Evolutionary conservation across 1,140 invertebrate genomes (phyloP), one percentile per base, ranked within the genome.

Genomic region (Leptoteleia sp.): DNA sequence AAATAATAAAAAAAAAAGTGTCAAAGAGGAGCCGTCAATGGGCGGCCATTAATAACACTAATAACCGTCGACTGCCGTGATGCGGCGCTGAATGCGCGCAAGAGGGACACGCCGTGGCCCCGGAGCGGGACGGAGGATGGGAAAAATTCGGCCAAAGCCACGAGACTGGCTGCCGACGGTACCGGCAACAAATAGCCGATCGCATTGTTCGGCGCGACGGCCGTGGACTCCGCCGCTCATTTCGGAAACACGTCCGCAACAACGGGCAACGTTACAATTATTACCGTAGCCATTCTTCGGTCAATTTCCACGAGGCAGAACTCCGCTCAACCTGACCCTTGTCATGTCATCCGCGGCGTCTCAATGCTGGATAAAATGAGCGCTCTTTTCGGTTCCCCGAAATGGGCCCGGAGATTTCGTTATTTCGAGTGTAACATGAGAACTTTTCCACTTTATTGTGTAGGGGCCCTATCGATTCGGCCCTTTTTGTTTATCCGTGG

Each of bases 171-270:
- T 5, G 19, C 19, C 19, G 19, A 2, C 85, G 87, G 87, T n/a
- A n/a, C n/a, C 72, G 38, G 55, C 87, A 88, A 89, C 87, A 89
- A 88, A 89, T 89, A 88, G 85, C 88, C 82, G 80, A 87, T 76
- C 57, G 31, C 71, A 87, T 89, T 89, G 87, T 89, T 52, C 54
- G 50, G 38, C 59, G 71, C 82, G 82, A 85, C 85, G 82, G n/a
- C n/a, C n/a, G 73, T 81, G 75, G 59, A 70, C 61, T 76, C 61
- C 70, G 82, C 82, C 76, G n/a, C 84, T 86, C 85, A 88, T 89
- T 88, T 87, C 84, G 72, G 88, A 89, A 90, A 90, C 89, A 90
- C 84, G 83, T 88, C 87, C 85, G 70, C 87, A 90, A 90, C 89
- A 90, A 90, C 87, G 77, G 85, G 75, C n/a, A 73, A 86, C 83